Percentiles rank a stretch among this genome's conserved stretches.
phyloP scores from a whole-genome alignment of 2,113 vertebrate species.

The Hippolais icterina region DNA sequence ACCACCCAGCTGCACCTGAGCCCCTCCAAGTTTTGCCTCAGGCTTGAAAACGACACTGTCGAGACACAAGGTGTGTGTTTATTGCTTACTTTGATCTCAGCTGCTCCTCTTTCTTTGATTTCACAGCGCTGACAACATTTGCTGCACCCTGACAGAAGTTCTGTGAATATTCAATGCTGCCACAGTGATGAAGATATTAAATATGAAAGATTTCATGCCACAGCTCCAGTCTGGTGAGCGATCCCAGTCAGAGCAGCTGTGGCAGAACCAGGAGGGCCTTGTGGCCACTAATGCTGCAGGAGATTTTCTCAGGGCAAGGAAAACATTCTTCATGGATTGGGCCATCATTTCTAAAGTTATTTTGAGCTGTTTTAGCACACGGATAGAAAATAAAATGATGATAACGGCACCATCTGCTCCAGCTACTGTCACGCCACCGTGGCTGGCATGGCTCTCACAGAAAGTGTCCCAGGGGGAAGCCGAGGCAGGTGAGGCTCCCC shows the following conservation, averaged over 20 bases:
- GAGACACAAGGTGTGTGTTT: not conserved
- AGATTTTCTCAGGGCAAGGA: not conserved
- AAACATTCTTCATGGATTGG: not conserved
- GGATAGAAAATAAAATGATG: not conserved
- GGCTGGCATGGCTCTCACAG: not conserved
- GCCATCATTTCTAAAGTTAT: not conserved
- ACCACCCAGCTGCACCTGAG: not conserved
- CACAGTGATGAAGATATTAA: constrained; percentile 14
- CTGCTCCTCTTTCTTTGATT: constrained; percentile 27
- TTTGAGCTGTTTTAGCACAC: constrained; percentile 21
- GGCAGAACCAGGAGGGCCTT: not conserved
- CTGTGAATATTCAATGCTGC: not conserved
- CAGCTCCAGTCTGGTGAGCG: not conserved
- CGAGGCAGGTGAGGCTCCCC: not conserved
- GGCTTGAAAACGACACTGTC: not conserved
- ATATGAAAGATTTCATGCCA: not conserved
- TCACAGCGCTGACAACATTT: not conserved
- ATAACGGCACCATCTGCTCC: constrained; percentile 49
- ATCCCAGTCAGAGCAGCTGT: not conserved
- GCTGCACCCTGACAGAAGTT: not conserved
- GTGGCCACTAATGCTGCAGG: fast-evolving
- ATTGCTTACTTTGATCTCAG: constrained; percentile 45
- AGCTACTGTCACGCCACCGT: not conserved
- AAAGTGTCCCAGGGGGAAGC: not conserved
- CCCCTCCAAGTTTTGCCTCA: not conserved